Evolutionary conservation across 2,113 vertebrate species (phyloP), one percentile per base, ranked within the genome.

Genomic region (Lepus timidus): DNA sequence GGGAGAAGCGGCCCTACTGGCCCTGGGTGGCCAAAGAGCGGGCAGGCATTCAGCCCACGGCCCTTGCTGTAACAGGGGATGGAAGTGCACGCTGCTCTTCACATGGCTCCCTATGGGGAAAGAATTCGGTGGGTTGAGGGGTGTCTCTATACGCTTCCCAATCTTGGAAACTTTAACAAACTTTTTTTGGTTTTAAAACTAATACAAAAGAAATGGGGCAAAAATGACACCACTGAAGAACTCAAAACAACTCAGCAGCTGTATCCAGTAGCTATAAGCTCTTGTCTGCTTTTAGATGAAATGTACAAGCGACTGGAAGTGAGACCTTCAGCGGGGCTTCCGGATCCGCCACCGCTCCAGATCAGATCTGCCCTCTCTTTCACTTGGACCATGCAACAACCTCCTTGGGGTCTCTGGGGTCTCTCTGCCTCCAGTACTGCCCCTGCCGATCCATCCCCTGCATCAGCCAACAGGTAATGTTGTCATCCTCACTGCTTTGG

Each of bases 211-310:
- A 65, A n/a, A 65, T 44, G 58, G 51, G 23, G 27, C 31, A 44
- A 51, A 58, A 52, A n/a, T 10, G 82, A 44, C 10, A 55, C 52
- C 12, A 83, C 14, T 65, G 39, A 76, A 81, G 62, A 84, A 52
- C 76, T 87, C 52, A 83, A 51, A 79, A 44, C 64, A 84, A 88
- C 11, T 27, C 8, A 52, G 64, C 16, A 67, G 20, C 1, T 49
- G 61, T 68, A 61, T 27, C 19, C 20, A n/a, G n/a, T 5, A 71
- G 44, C 27, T 84, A 25, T 8, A 12, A 61, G 58, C 44, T 44
- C 29, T 61, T 44, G 7, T 52, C 73, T 74, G 51, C 36, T 88
- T 88, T 88, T n/a, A 70, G 39, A 73, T 78, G 64, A 92, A 93
- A 92, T 64, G 13, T 65, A 44, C 44, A 44, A 16, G 55, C 55